phyloP scores from a whole-genome alignment of 35 echinoderm and acorn worm genomes.

The Hemicentrotus pulcherrimus region DNA sequence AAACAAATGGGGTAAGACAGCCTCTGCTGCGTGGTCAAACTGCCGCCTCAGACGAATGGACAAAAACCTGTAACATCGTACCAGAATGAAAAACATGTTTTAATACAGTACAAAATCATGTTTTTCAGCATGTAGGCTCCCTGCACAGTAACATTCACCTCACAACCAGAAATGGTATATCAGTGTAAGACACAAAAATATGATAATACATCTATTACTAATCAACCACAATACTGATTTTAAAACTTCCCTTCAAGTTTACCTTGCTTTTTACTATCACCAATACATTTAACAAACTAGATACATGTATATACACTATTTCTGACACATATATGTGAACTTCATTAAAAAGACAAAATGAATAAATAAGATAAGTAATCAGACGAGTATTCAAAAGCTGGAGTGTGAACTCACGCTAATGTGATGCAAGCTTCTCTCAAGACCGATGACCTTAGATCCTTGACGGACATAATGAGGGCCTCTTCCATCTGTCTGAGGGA shows the following conservation, averaged over 20 bases:
- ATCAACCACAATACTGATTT: too few species aligned
- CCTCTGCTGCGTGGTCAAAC: constrained; percentile 94
- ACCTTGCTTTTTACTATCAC: too few species aligned
- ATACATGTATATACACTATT: too few species aligned
- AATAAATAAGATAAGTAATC: background rate
- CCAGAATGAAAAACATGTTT: background rate
- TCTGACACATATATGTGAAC: background rate
- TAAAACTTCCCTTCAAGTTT: too few species aligned
- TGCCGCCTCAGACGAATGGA: constrained; percentile 74
- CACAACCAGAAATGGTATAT: too few species aligned
- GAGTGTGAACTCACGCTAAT: constrained; percentile 81
- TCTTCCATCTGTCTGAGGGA: constrained; percentile 79
- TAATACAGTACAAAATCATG: background rate
- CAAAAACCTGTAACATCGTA: constrained; percentile 64
- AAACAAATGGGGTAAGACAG: constrained; percentile 79
- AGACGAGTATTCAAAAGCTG: background rate
- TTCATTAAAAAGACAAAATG: background rate
- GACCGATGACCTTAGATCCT: constrained; percentile 96
- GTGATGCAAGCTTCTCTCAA: constrained; percentile 94
- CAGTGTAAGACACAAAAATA: too few species aligned
- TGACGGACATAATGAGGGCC: constrained; percentile 78
- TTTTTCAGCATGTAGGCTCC: background rate
- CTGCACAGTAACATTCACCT: background rate
- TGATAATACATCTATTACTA: background rate
- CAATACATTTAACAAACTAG: too few species aligned